Base-by-base conservation (phyloP, 2,888 invertebrate genomes). In the Dicranocentrus wangi region DNA sequence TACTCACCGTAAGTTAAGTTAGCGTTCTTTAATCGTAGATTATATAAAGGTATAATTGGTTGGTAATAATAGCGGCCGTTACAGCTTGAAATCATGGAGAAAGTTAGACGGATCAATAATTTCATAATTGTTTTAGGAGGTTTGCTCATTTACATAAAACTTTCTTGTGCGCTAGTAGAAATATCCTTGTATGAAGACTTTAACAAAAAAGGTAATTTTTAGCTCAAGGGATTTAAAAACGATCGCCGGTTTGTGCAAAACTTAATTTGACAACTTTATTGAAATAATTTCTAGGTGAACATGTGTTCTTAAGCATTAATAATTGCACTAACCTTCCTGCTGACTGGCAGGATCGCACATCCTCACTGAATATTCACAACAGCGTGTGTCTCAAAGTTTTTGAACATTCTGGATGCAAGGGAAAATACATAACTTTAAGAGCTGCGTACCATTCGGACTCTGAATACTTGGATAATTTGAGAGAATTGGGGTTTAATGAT, bases 351-450 rank as follows among this genome's bases (percentile, higher is more conserved):
- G 84, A 84, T 43, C 39, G 81, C 60, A 78, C 82, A n/a, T 84
- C 84, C 2, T 84, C 84, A 0, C 39, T 84, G 17, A 63, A 84
- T 39, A 84, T 84, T 68, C 66, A 68, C 58, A 47, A 78, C 47
- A 82, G 78, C 39, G 75, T 82, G 7, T 84, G 84, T 23, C 69
- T 84, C 7, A 84, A 84, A 69, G 82, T 84, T 17, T 84, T 84
- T 28, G 84, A 84, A 43, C 84, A 84, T 71, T 65, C 66, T 7
- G 82, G 63, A 19, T 84, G 84, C 28, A 82, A 82, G 65, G 84
- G 84, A 23, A 77, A 42, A 19, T 84, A 82, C 17, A 72, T 84
- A 8, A 84, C 82, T 2, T 75, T 84, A 7, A 39, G 81, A 63
- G 75, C 82, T 2, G 76, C 81, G 25, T 53, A 73, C 23, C 84